Percentiles rank a stretch among this genome's conserved stretches.
Evolutionary conservation across 2,113 vertebrate species (phyloP).

Genomic region (Shinisaurus crocodilurus): DNA sequence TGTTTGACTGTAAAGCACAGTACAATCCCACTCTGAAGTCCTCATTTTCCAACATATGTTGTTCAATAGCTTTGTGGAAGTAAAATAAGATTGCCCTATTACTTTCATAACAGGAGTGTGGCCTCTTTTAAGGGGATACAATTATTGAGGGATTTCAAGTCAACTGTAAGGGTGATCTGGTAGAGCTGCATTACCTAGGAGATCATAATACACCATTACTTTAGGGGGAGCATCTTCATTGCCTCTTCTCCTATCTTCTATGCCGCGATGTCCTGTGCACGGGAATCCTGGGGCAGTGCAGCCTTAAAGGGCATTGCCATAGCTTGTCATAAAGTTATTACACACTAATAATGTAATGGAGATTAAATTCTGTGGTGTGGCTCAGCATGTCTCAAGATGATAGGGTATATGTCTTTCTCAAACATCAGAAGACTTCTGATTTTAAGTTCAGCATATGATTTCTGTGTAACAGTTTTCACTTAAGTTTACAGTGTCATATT

Average conservation of each 20-base stretch:
- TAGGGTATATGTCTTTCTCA: conserved; percentile 7
- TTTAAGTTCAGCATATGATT: conserved; percentile 38
- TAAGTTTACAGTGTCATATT: conserved; percentile 65
- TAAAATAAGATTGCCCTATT: conserved; percentile 37
- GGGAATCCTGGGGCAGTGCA: too few relatives aligned
- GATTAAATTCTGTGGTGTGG: neutral
- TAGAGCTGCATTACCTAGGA: neutral
- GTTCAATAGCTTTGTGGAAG: conserved; percentile 38
- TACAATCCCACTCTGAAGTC: conserved; percentile 19
- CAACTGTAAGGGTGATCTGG: neutral
- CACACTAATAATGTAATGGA: conserved; percentile 1
- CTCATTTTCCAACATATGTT: conserved; percentile 34
- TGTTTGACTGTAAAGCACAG: neutral
- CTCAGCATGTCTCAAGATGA: neutral
- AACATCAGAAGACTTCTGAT: neutral
- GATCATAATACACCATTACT: neutral
- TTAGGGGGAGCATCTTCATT: neutral
- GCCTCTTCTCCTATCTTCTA: neutral
- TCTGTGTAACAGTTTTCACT: conserved; percentile 30
- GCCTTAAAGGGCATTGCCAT: neutral
- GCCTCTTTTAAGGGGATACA: neutral
- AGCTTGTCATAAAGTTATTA: neutral
- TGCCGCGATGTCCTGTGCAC: neutral
- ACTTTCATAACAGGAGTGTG: neutral
- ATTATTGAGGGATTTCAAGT: neutral